Conservation (phyloP, 2,888 invertebrate genomes). For the Limnephilus auricula region DNA sequence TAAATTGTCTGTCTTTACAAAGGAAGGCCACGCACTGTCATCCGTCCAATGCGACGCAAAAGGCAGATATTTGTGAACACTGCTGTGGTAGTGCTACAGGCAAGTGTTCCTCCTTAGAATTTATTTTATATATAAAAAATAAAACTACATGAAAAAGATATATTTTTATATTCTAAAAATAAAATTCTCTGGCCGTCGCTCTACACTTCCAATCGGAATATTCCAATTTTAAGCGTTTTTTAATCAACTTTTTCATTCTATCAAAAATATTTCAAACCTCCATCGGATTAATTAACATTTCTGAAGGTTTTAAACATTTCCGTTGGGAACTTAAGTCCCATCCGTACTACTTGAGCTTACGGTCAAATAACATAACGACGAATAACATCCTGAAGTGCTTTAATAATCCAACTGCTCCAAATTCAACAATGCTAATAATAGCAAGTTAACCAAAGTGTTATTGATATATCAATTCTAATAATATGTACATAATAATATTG, state of each 20-base stretch:
- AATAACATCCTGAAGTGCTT: background rate
- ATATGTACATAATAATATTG: background rate
- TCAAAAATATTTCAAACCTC: constrained; percentile 54
- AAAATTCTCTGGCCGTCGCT: constrained; percentile 65
- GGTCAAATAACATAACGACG: background rate
- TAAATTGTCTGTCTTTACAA: constrained; percentile 51
- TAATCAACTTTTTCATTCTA: constrained; percentile 39
- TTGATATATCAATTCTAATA: background rate
- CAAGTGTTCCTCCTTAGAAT: constrained; percentile 46
- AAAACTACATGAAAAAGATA: constrained; percentile 62
- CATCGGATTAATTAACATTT: background rate
- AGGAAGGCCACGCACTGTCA: constrained; percentile 54
- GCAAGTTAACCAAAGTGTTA: background rate
- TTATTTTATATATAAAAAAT: constrained; percentile 51
- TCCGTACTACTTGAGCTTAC: background rate
- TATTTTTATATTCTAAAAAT: constrained; percentile 64
- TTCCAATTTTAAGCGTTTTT: constrained; percentile 36
- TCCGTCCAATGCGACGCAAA: constrained; percentile 40
- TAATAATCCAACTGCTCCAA: background rate
- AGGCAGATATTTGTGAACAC: constrained; percentile 23
- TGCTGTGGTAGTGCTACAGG: background rate
- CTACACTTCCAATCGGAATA: constrained; percentile 48
- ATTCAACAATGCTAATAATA: background rate
- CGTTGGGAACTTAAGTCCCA: background rate
- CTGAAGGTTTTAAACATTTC: background rate